phyloP scores from a whole-genome alignment of 2,888 invertebrate species.

The Uloborus plumipes region DNA sequence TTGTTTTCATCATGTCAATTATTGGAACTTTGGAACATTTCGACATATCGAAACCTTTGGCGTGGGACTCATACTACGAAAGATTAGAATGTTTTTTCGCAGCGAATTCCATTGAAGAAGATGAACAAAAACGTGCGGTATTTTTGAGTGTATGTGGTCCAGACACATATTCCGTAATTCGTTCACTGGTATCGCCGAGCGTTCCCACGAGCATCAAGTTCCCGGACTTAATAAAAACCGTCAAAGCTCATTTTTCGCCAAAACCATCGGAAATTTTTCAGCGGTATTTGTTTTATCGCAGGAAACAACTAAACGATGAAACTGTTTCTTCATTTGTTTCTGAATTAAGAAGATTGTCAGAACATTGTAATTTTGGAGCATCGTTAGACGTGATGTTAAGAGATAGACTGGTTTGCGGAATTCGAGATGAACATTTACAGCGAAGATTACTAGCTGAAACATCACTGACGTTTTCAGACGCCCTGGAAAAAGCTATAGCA shows the following conservation, averaged over 20 bases:
- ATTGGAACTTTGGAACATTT: background rate
- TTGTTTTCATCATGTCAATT: background rate
- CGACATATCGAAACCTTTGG: background rate
- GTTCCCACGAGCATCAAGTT: background rate
- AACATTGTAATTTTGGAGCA: no score
- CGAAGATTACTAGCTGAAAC: background rate
- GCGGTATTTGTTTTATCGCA: background rate
- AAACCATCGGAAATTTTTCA: no score
- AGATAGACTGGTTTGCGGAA: no score
- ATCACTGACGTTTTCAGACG: background rate
- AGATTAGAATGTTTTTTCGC: background rate
- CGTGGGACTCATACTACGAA: slow-evolving; percentile 1
- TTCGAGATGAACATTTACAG: no score
- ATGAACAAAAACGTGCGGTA: background rate
- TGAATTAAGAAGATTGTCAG: background rate
- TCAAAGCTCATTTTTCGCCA: background rate
- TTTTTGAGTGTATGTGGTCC: slow-evolving; percentile 1
- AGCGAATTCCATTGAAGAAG: background rate
- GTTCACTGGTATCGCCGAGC: background rate
- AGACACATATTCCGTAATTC: background rate
- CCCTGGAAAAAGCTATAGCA: background rate
- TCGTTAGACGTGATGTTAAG: no score
- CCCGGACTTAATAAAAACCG: background rate
- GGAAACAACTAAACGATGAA: background rate
- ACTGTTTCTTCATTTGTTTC: background rate